phyloP scores from a whole-genome alignment of 2,888 invertebrate genomes.

The Noctua fimbriata region DNA sequence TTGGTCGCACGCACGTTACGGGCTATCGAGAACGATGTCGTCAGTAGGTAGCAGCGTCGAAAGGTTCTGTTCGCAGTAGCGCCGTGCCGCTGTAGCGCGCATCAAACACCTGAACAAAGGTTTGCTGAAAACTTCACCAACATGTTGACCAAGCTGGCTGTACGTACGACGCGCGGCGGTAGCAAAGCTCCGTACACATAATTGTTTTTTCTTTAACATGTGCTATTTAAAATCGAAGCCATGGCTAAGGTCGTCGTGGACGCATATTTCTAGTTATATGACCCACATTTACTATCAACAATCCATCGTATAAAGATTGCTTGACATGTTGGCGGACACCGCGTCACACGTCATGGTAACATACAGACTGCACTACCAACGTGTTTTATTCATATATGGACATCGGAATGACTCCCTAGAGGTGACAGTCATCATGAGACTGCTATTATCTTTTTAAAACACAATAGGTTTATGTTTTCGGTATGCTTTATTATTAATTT shows the following conservation, averaged over 20 bases:
- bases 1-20: conserved; percentile 52
- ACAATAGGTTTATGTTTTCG: conserved; percentile 57
- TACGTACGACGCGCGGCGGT: conserved; percentile 1
- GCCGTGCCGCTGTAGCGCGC: conserved; percentile 27
- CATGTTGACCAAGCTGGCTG: conserved; percentile 40
- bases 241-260: conserved; percentile 68
- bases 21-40: conserved; percentile 26
- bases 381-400: conserved; percentile 61
- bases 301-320: conserved; percentile 66
- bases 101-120: conserved; percentile 55
- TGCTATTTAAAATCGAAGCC: conserved; percentile 66
- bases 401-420: conserved; percentile 61
- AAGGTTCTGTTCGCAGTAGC: conserved; percentile 39
- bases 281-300: conserved; percentile 68
- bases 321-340: conserved; percentile 67
- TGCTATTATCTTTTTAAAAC: conserved; percentile 58
- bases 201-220: conserved; percentile 54
- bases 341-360: conserved; percentile 64
- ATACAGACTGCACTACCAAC: conserved; percentile 46
- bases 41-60: conserved; percentile 19
- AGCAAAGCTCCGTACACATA: conserved; percentile 35
- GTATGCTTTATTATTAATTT: conserved; percentile 45
- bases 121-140: conserved; percentile 44
- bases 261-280: conserved; percentile 68
- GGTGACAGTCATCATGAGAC: conserved; percentile 58